Conservation (phyloP, 2,888 invertebrate species). For the Drosophila paucipuncta region DNA sequence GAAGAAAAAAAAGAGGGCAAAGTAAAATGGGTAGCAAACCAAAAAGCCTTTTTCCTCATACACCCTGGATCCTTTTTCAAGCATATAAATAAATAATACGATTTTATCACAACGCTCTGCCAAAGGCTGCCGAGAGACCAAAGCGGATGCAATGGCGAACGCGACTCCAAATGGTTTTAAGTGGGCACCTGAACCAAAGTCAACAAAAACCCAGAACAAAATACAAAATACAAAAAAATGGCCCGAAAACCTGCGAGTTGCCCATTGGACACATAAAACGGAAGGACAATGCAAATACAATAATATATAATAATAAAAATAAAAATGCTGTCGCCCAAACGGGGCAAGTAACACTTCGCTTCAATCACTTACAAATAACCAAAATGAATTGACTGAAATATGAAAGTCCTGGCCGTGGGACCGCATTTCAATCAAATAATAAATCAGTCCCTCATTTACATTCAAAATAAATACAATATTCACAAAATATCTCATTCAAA, state of each 20-base stretch:
- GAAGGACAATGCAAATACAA: conserved; percentile 53
- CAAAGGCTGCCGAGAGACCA: conserved; percentile 51
- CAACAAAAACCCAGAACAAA: conserved; percentile 28
- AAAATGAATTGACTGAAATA: conserved; percentile 44
- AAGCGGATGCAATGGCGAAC: conserved; percentile 34
- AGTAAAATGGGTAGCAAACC: conserved; percentile 13
- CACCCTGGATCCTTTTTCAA: conserved; percentile 28
- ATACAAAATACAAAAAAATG: not conserved
- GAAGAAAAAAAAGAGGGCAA: not conserved
- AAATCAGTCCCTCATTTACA: conserved; percentile 52
- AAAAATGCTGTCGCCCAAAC: conserved; percentile 36
- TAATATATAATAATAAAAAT: conserved; percentile 53
- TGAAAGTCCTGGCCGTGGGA: conserved; percentile 19
- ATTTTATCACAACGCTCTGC: conserved; percentile 57
- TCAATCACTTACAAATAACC: conserved; percentile 32
- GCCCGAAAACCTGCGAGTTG: conserved; percentile 26
- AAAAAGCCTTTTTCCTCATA: conserved; percentile 37
- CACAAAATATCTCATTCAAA: not conserved
- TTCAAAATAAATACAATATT: conserved; percentile 4
- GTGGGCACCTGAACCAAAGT: conserved; percentile 50
- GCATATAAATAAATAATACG: conserved; percentile 75
- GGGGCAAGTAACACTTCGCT: conserved; percentile 48
- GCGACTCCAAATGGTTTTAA: conserved; percentile 45
- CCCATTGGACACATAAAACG: conserved; percentile 33
- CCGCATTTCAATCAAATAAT: conserved; percentile 48